Conservation (phyloP, 2,113 vertebrate species). For the Bos taurus region ARS-UCD2.0 NC_037347.1:15132001-15132500, state of each 20-base stretch:
- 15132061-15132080: neutral
- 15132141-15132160: neutral
- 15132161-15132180: neutral
- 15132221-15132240: neutral
- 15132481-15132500: neutral
- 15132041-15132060: neutral
- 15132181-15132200: neutral
- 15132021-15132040: neutral
- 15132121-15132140: neutral
- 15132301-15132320: neutral
- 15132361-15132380: neutral
- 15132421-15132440: neutral
- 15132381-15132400: neutral
- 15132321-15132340: neutral
- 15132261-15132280: neutral
- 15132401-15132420: neutral
- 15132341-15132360: neutral
- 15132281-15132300: neutral
- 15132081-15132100: neutral
- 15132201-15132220: neutral
- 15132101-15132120: neutral
- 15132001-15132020: neutral
- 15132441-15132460: neutral
- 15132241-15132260: neutral
- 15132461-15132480: neutral